phyloP scores from a whole-genome alignment of 2,888 invertebrate genomes.

The Ornithoptera priamus region DNA sequence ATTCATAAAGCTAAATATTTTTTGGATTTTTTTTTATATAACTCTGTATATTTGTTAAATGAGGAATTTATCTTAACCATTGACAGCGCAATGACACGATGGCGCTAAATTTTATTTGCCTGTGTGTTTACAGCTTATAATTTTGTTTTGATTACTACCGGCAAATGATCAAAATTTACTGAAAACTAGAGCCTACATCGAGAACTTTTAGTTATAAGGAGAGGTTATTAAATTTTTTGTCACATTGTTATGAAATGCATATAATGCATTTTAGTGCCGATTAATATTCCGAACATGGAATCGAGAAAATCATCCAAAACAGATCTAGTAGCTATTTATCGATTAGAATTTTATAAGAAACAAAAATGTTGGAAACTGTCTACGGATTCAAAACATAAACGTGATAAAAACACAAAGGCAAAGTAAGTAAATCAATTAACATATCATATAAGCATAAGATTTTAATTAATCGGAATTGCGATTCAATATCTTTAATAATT shows the following conservation, averaged over 20 bases:
- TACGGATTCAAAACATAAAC: constrained; percentile 33
- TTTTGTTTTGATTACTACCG: constrained; percentile 1
- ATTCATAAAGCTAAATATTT: too few species aligned
- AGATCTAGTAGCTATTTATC: constrained; percentile 50
- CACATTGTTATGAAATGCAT: background rate
- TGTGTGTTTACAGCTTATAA: background rate
- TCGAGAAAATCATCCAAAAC: constrained; percentile 31
- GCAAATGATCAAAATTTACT: background rate
- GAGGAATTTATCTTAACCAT: too few species aligned
- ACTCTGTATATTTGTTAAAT: too few species aligned
- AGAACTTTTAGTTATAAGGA: background rate
- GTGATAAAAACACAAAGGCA: constrained; percentile 32
- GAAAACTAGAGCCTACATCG: background rate
- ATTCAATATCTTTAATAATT: too few species aligned
- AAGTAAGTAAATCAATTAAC: background rate
- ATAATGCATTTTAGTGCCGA: background rate
- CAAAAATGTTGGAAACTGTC: constrained; percentile 55
- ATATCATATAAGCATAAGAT: too few species aligned
- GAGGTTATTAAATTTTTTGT: constrained; percentile 1
- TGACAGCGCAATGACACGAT: too few species aligned
- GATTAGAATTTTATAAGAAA: constrained; percentile 58
- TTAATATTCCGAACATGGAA: constrained; percentile 16
- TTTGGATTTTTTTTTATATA: too few species aligned
- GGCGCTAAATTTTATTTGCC: background rate
- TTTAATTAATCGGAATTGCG: too few species aligned